Evolutionary conservation across 2,113 vertebrate species (phyloP).

Genomic region (Leptobrachium ailaonicum): DNA sequence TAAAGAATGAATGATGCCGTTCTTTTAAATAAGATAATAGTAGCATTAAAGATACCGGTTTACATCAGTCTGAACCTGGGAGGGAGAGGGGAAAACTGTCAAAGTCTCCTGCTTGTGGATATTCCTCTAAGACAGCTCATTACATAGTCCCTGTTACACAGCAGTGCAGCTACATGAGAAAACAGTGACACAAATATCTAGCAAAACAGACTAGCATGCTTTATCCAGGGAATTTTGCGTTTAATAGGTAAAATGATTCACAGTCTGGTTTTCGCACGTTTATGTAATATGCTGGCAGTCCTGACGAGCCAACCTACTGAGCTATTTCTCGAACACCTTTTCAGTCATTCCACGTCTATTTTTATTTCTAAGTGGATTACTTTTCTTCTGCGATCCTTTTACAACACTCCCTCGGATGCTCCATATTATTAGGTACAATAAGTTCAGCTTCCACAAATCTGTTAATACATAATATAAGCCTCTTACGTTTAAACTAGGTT

Average conservation of each 20-base stretch:
- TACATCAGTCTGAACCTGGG: no score
- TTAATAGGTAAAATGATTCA: not conserved
- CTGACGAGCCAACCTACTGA: not conserved
- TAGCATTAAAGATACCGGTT: no score
- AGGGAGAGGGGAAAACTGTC: no score
- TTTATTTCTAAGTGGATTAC: slow-evolving; percentile 87
- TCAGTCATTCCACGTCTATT: slow-evolving; percentile 72
- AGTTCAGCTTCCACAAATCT: slow-evolving; percentile 88
- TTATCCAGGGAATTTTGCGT: not conserved
- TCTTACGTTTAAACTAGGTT: slow-evolving; percentile 87
- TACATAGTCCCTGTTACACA: no score
- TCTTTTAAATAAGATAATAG: no score
- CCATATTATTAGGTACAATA: slow-evolving; percentile 88
- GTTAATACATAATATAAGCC: slow-evolving; percentile 96
- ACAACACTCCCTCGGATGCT: slow-evolving; percentile 76
- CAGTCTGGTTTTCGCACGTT: not conserved
- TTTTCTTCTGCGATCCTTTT: slow-evolving; percentile 75
- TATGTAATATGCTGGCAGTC: slow-evolving; percentile 14
- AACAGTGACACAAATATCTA: not conserved
- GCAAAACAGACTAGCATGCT: not conserved
- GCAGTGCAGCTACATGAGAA: no score
- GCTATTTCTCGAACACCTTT: slow-evolving; percentile 57
- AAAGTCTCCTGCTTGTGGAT: no score
- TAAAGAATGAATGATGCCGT: no score
- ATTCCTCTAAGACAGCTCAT: no score